Base-by-base conservation (phyloP, 1,140 invertebrate species). In the Anastatus disparis region DNA sequence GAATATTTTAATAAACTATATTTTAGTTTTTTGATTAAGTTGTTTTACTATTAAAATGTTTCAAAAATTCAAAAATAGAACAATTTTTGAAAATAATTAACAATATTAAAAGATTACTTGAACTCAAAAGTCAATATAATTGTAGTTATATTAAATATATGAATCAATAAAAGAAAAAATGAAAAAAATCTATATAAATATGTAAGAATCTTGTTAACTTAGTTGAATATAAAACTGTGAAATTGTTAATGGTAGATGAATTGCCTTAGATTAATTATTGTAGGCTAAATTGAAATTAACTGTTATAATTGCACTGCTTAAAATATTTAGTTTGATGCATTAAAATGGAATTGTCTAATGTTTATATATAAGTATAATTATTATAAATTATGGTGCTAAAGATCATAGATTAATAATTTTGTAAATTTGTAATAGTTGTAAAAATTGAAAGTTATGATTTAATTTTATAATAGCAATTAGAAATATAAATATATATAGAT, bases 281-380 rank as follows among this genome's bases (percentile, higher is more conserved):
- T 42, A 69, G 69, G 53, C 27, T 40, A 27, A 59, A 59, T 15
- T 22, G 67, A 52, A 10, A n/a, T 44, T 59, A 63, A 72, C 67
- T 53, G 68, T 70, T 62, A 62, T 44, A n/a, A n/a, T n/a, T n/a
- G 68, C 58, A 70, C 68, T 62, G 48, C 56, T 59, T 62, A 26
- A 62, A 52, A 24, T 29, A 17, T 70, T 48, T n/a, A 53, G 20
- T 35, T 59, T 55, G 38, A 27, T 70, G 22, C 48, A 62, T 59
- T 2, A 46, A 17, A 44, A 15, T 9, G 26, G 15, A 13, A n/a
- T 29, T 50, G 17, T 6, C 48, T 24, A 20, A 15, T 12, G 35
- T 38, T 6, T 44, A 15, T 46, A 44, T 26, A 46, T 6, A 46
- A 29, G 24, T 46, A 29, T 29, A 58, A 29, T 24, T 20, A 55